Base-by-base conservation (phyloP, 2,797 vertebrate species). In the Ciconia nigra region DNA sequence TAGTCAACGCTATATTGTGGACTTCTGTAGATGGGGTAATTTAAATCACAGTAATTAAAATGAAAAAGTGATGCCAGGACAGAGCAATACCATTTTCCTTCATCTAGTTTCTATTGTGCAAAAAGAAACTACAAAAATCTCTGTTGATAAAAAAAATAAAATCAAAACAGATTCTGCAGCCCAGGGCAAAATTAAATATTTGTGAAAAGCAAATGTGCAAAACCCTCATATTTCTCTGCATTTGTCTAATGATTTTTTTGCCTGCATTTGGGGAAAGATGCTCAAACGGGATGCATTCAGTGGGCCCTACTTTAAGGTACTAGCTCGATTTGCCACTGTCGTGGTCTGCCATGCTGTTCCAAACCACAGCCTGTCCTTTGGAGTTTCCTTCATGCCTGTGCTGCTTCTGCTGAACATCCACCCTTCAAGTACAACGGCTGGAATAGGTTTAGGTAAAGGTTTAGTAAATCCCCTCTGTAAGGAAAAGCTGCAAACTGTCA, bases 11-110 rank as follows among this genome's bases (percentile, higher is more conserved):
- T 95, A 66, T 85, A 57, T 59, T 83, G 80, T 87, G 90, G 73
- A 71, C 44, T 87, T 94, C 57, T 0, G 5, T 54, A 62, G 82
- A 76, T 61, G 31, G 58, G 29, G 44, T 76, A 47, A 49, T 80
- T 89, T 91, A 78, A 66, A 89, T 72, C 89, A 61, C 72, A 61
- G 63, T 81, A 96, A 93, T 96, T 96, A 96, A 95, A 95, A 81
- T 67, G 37, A 78, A 59, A 61, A 87, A 84, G 26, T 41, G 15
- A 77, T 87, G 44, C 58, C n/a, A 47, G 54, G 78, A 82, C 57
- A 72, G 39, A 47, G 42, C n/a, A 35, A 44, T 80, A 22, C 41
- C 7, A 3, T 91, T 84, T 89, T 86, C 15, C 42, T 89, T 79
- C 59, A 5, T 49, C 41, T 85, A 14, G 14, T 69, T 24, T 9